Evolutionary conservation across 2,888 invertebrate genomes (phyloP), one percentile per base, ranked within the genome.

Genomic region (Helleia helle): DNA sequence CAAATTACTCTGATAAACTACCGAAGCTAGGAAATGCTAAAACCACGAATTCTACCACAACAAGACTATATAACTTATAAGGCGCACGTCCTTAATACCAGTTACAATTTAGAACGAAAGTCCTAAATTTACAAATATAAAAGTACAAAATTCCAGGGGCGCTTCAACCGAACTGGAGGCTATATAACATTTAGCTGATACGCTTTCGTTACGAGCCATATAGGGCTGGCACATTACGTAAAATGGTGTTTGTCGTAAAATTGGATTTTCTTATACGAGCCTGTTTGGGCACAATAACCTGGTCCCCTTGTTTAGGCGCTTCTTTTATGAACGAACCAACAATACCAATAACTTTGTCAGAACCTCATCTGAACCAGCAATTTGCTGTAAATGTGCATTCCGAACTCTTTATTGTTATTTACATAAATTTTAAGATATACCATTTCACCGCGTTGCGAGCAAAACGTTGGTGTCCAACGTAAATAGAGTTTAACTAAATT

Each of bases 241-340:
- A 22, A 34, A 34, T 34, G 34, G 34, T 22, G 34, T 6, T 5
- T 8, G 7, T 22, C 34, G 22, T 34, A 22, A 34, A 34, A 34
- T 34, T 34, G 34, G 17, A 31, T 17, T 31, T 30, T 18, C 12
- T 34, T 4, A 22, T 8, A 7, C 7, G 12, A 8, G 17, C 1
- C 22, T 11, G 18, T 11, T 6, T 9, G 12, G 28, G 22, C 12
- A 28, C 28, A 28, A 28, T 13, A 28, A 14, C 18, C 22, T 12
- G 22, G 6, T 11, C 4, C 31, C 3, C 5, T 2, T 34, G 2
- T 5, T 22, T 22, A 2, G 7, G 7, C 8, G 9, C 11, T 9
- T 2, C 9, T 5, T 1, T 5, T 17, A 1, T 17, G 6, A 29
- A 2, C 7, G 6, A 28, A 7, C 12, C 27, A 4, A 27, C 11